Base-by-base conservation (phyloP, 2,113 vertebrate species). In the Puma concolor region DNA sequence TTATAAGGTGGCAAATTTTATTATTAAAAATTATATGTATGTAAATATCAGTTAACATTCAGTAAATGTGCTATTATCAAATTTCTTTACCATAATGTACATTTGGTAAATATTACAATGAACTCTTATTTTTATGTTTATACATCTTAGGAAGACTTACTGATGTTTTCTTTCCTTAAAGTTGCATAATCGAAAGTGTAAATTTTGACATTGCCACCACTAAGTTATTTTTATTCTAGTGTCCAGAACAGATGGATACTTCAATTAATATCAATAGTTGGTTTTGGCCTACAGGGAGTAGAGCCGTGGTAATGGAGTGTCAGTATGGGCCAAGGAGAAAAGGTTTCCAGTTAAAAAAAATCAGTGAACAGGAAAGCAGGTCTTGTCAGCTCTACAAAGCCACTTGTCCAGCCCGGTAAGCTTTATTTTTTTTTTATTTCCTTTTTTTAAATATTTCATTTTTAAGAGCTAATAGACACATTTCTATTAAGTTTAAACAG, bases 271-370 rank as follows among this genome's bases (percentile, higher is more conserved):
- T 96, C 85, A 89, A 44, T 38, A 91, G 36, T 98, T 98, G 82
- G 27, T 93, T 97, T 98, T 87, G 97, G 71, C 97, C 96, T 96
- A 88, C 97, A 99, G 99, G 99, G 95, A 99, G 99, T 97, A 99
- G 99, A 98, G 99, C 99, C 63, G 99, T 99, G 95, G 99, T 99
- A 88, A 99, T 99, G 99, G 99, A 99, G 87, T 99, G 99, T 97
- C 99, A 99, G 0, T 99, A 99, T 93, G 99, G 99, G 67, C 99
- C 99, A 95, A 98, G 99, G 74, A 99, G 99, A 89, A 99, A 99
- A 98, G 99, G 99, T 72, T 98, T 99, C 82, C 99, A 99, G 96
- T 98, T 98, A 94, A 99, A 99, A 98, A 99, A 99, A 98, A 98
- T 95, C 91, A 96, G 36, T 74, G 99, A 99, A 86, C 98, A 97